Evolutionary conservation across 1,140 invertebrate species (phyloP).

Genomic region (Piezodorus guildinii): DNA sequence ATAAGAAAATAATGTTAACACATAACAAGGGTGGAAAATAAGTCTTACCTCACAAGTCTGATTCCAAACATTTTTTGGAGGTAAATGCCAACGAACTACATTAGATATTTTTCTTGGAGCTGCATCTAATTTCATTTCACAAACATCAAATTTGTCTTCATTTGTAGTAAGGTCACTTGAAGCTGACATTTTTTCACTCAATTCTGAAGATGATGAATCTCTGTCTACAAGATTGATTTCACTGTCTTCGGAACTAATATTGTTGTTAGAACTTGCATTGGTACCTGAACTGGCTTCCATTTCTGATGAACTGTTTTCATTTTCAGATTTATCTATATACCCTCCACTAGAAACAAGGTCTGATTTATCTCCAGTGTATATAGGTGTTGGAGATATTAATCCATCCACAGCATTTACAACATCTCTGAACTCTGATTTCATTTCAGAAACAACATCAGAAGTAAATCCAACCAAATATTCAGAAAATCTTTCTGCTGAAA

Average conservation of each 20-base stretch:
- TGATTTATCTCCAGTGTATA: not conserved
- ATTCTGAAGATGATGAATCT: slow-evolving; percentile 33
- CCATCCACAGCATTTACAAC: slow-evolving; percentile 58
- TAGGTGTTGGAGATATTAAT: slow-evolving; percentile 44
- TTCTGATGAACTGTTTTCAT: no score
- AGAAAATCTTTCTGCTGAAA: slow-evolving; percentile 56
- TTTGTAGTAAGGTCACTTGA: not conserved
- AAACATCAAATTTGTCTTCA: not conserved
- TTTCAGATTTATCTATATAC: no score
- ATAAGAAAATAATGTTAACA: not conserved
- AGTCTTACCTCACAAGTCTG: slow-evolving; percentile 53
- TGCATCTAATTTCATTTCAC: not conserved
- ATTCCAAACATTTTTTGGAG: slow-evolving; percentile 71
- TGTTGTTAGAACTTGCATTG: slow-evolving; percentile 32
- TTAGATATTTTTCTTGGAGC: slow-evolving; percentile 5
- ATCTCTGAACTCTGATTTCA: slow-evolving; percentile 62
- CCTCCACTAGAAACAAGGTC: no score
- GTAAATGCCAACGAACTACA: slow-evolving; percentile 52
- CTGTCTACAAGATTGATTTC: slow-evolving; percentile 61
- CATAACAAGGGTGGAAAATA: no score
- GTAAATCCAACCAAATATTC: slow-evolving; percentile 64
- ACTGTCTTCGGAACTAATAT: slow-evolving; percentile 60
- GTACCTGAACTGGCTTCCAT: no score
- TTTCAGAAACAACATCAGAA: slow-evolving; percentile 62
- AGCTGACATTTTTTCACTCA: slow-evolving; percentile 27